Evolutionary conservation across 2,797 vertebrate genomes (phyloP).

Genomic region (Sebastes nivosus): DNA sequence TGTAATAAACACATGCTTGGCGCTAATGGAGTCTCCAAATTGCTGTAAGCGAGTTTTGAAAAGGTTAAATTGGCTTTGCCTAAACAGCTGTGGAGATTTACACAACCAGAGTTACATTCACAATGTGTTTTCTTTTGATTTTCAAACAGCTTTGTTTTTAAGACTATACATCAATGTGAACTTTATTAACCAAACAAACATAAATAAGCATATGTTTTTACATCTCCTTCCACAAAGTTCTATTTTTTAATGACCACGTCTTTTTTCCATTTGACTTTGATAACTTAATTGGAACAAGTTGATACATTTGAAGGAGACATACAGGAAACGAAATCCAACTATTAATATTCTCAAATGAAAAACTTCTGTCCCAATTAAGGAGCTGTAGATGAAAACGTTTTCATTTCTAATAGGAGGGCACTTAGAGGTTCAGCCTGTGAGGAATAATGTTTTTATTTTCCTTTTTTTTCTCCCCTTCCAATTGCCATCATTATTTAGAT

Average conservation of each 20-base stretch:
- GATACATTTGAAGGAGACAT: slow-evolving; percentile 39
- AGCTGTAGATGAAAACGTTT: slow-evolving; percentile 63
- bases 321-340: slow-evolving; percentile 47
- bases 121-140: background rate
- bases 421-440: slow-evolving; percentile 52
- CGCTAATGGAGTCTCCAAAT: slow-evolving; percentile 62
- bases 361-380: slow-evolving; percentile 65
- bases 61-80: slow-evolving; percentile 47
- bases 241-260: slow-evolving; percentile 5
- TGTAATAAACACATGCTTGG: slow-evolving; percentile 59
- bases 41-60: slow-evolving; percentile 50
- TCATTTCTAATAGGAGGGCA: slow-evolving; percentile 66
- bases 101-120: background rate
- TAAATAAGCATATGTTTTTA: background rate
- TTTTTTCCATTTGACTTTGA: slow-evolving; percentile 43
- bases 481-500: slow-evolving; percentile 62
- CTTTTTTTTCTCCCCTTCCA: background rate
- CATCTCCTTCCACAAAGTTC: background rate
- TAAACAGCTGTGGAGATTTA: slow-evolving; percentile 5
- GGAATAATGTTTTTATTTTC: slow-evolving; percentile 65
- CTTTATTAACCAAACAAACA: background rate
- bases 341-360: slow-evolving; percentile 65
- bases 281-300: slow-evolving; percentile 44
- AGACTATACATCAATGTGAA: background rate
- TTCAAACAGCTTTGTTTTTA: background rate